Evolutionary conservation across 2,113 vertebrate genomes (phyloP).

Genomic region (Hassar affinis): DNA sequence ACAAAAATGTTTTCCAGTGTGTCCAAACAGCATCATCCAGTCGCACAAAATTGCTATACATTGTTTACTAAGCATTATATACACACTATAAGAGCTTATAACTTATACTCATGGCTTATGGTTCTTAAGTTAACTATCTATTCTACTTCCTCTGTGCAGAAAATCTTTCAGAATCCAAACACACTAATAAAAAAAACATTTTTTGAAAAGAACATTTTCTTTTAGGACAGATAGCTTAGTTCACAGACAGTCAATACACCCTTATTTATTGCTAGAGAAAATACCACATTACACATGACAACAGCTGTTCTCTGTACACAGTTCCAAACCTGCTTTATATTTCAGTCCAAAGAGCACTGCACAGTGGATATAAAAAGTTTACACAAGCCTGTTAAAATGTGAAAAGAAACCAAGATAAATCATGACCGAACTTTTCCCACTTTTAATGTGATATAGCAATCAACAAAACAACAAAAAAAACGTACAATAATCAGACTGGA

Average conservation of each 20-base stretch:
- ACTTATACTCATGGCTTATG: background rate
- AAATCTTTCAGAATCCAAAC: background rate
- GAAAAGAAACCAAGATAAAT: background rate
- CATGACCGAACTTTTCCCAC: background rate
- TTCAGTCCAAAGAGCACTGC: conserved; percentile 17
- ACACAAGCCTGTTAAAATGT: background rate
- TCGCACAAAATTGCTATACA: background rate
- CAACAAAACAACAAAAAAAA: background rate
- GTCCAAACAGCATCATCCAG: background rate
- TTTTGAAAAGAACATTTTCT: conserved; percentile 22
- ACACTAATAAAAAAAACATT: background rate
- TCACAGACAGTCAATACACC: conserved; percentile 22
- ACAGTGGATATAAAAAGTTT: background rate
- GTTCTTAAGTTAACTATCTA: background rate
- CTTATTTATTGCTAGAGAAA: conserved; percentile 23
- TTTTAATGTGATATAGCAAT: background rate
- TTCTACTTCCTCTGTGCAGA: background rate
- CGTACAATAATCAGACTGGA: background rate
- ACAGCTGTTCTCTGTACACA: background rate
- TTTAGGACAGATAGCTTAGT: background rate
- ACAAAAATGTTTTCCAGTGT: background rate
- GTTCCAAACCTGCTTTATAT: background rate
- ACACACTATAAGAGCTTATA: background rate
- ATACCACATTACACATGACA: conserved; percentile 10
- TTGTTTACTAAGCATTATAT: background rate